These are phyloP conservation scores for Ormyrus thymus DNA, from an alignment of 2,888 invertebrate species.

Conservation along the genomic window DNA sequence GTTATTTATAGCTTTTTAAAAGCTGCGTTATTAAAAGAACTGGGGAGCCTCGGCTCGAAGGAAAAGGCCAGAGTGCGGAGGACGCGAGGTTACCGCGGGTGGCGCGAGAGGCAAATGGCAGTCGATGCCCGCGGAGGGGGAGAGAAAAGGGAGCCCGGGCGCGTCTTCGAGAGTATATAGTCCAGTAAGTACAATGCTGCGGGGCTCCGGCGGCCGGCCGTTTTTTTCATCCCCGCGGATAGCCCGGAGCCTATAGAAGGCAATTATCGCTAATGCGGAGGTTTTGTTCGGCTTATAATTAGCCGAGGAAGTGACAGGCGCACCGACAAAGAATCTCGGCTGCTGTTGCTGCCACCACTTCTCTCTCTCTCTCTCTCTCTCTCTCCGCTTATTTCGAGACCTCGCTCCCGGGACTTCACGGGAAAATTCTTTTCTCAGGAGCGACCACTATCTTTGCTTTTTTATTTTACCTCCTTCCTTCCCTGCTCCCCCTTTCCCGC, in stretches of 20 bases:
- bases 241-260: conserved; percentile 48
- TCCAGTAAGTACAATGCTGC: neutral
- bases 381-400: conserved; percentile 36
- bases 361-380: neutral
- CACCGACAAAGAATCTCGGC: conserved; percentile 63
- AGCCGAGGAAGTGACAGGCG: conserved; percentile 65
- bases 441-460: neutral
- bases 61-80: too few species aligned
- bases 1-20: too few species aligned
- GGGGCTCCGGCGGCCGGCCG: neutral
- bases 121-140: too few species aligned
- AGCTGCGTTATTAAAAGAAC: too few species aligned
- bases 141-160: too few species aligned
- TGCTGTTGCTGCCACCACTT: conserved; percentile 26
- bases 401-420: conserved; percentile 15
- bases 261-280: conserved; percentile 66
- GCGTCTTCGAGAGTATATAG: too few species aligned
- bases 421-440: conserved; percentile 51
- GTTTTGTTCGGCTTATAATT: conserved; percentile 68
- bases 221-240: neutral
- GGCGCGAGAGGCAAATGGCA: too few species aligned
- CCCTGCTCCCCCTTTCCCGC: neutral
- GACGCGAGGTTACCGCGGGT: too few species aligned
- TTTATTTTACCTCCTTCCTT: conserved; percentile 17
- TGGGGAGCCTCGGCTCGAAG: too few species aligned